Percentiles rank a stretch among this genome's conserved stretches.
phyloP scores from a whole-genome alignment of 2,113 vertebrate species.

The Acanthisitta chloris region DNA sequence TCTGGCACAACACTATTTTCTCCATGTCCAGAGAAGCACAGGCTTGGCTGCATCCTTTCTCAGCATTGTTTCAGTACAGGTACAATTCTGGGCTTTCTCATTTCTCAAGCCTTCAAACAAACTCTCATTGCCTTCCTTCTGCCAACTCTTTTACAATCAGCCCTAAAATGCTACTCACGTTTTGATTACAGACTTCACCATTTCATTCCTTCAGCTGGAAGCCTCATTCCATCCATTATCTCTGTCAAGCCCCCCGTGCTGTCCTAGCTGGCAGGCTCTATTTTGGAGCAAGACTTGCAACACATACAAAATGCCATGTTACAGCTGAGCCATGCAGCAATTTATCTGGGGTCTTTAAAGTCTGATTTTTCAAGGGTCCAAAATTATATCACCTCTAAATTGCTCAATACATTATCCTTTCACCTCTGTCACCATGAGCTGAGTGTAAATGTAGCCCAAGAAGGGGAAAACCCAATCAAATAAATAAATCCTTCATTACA shows the following conservation, averaged over 20 bases:
- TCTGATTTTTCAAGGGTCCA: background rate
- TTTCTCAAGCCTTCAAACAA: background rate
- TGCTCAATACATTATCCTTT: background rate
- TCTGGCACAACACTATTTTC: background rate
- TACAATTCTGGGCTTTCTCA: background rate
- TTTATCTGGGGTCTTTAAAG: background rate
- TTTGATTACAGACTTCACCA: conserved; percentile 21
- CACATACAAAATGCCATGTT: background rate
- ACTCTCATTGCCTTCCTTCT: background rate
- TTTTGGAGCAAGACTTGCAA: background rate
- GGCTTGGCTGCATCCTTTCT: background rate
- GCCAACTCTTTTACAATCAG: background rate
- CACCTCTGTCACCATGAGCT: background rate
- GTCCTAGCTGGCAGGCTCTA: background rate
- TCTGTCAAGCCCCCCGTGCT: conserved; percentile 5
- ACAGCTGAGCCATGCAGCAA: background rate
- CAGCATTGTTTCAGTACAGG: background rate
- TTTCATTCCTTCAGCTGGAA: conserved; percentile 45
- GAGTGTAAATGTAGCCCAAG: background rate
- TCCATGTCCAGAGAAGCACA: background rate
- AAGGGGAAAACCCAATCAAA: background rate
- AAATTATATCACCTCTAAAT: background rate
- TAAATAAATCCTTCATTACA: background rate
- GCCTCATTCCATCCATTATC: conserved; percentile 43
- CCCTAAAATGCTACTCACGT: conserved; percentile 30